A percentile compares a stretch with the other conserved stretches of the same genome.
phyloP scores from a whole-genome alignment of 2,113 vertebrate genomes.

The Lophura nycthemera region DNA sequence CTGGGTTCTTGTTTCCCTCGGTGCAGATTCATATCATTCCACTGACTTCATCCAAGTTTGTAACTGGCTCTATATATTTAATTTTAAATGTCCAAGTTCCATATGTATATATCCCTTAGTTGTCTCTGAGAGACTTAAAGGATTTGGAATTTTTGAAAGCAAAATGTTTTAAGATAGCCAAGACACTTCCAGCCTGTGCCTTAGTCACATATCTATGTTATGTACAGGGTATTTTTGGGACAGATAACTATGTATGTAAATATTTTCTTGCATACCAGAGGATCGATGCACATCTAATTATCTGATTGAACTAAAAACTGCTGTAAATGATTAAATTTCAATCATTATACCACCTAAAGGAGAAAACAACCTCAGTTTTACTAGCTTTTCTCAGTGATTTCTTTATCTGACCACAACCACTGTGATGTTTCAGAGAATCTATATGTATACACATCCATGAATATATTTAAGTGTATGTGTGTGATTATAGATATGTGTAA shows the following conservation, averaged over 20 bases:
- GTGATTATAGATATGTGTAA: background rate
- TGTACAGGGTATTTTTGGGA: background rate
- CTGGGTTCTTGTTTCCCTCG: slow-evolving; percentile 5
- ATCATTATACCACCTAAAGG: background rate
- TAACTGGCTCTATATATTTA: slow-evolving; percentile 25
- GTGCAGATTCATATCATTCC: slow-evolving; percentile 9
- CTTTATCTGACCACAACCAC: background rate
- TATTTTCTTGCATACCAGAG: background rate
- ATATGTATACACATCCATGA: background rate
- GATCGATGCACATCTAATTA: background rate
- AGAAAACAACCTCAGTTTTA: background rate
- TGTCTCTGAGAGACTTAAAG: background rate
- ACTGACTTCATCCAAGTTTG: background rate
- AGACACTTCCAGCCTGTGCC: background rate
- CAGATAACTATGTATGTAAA: background rate
- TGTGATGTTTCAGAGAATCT: background rate
- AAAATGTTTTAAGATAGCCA: background rate
- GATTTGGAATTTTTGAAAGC: slow-evolving; percentile 33
- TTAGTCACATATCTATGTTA: background rate
- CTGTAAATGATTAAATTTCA: background rate
- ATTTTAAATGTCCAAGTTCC: slow-evolving; percentile 24
- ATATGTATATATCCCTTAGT: background rate
- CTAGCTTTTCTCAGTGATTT: background rate
- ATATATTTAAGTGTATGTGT: background rate
- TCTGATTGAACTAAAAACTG: background rate